phyloP scores from a whole-genome alignment of 2,888 invertebrate species.

The Athalia circularis region DNA sequence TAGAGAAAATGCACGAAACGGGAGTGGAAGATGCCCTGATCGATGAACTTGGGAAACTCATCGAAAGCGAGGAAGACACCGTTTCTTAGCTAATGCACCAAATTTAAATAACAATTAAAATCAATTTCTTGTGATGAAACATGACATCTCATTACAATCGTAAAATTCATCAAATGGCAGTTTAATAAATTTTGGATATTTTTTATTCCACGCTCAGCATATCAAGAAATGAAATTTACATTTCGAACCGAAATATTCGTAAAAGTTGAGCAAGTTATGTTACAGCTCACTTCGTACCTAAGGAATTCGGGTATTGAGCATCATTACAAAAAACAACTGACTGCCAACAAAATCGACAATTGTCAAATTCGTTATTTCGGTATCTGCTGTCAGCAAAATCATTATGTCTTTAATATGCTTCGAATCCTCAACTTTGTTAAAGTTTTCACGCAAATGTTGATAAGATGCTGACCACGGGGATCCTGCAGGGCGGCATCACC shows the following conservation, averaged over 20 bases:
- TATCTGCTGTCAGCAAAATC: not conserved
- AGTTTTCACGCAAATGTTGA: too few species aligned
- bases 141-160: too few species aligned
- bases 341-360: not conserved
- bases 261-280: not conserved
- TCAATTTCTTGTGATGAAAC: not conserved
- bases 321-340: slow-evolving; percentile 2
- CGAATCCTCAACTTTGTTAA: not conserved
- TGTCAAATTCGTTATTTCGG: slow-evolving; percentile 6
- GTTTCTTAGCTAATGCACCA: not conserved
- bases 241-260: too few species aligned
- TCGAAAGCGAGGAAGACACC: slow-evolving; percentile 26
- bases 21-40: not conserved
- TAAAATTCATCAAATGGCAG: too few species aligned
- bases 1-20: slow-evolving; percentile 38
- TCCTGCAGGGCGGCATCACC: not conserved
- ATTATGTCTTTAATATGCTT: slow-evolving; percentile 9
- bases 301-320: not conserved
- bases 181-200: too few species aligned
- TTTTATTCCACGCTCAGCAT: too few species aligned
- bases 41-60: slow-evolving; percentile 8
- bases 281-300: not conserved
- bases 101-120: not conserved
- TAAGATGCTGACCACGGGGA: slow-evolving; percentile 13
- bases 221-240: too few species aligned